phyloP scores from a whole-genome alignment of 1,140 invertebrate genomes.

The Platorchestia sp. region DNA sequence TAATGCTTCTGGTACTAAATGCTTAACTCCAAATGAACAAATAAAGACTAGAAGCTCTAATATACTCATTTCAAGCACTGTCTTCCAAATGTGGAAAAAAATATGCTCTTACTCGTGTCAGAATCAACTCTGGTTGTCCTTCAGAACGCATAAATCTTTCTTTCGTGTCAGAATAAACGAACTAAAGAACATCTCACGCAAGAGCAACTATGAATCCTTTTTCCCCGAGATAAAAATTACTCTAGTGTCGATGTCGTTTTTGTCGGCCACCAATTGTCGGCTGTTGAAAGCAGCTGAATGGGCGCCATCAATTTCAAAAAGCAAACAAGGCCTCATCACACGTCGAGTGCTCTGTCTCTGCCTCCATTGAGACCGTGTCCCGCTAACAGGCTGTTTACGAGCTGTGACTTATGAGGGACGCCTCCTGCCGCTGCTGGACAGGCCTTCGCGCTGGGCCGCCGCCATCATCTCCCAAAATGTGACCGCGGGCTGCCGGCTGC shows the following conservation, averaged over 20 bases:
- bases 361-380: background rate
- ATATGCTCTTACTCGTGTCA: no score
- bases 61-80: no score
- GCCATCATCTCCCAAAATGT: background rate
- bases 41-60: no score
- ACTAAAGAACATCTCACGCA: no score
- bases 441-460: background rate
- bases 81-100: no score
- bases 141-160: no score
- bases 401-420: background rate
- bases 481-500: background rate
- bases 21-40: no score
- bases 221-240: background rate
- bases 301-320: background rate
- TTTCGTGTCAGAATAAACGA: no score
- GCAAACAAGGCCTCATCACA: slow-evolving; percentile 5
- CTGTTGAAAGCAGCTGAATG: background rate
- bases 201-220: background rate
- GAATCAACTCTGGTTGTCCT: no score
- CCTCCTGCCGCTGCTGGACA: background rate
- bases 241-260: background rate
- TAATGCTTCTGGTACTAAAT: no score
- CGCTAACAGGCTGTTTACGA: slow-evolving; percentile 4
- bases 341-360: background rate
- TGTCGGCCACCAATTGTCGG: background rate